Evolutionary conservation across 2,888 invertebrate genomes (phyloP).

Genomic region (Leptopilina drosophilae): DNA sequence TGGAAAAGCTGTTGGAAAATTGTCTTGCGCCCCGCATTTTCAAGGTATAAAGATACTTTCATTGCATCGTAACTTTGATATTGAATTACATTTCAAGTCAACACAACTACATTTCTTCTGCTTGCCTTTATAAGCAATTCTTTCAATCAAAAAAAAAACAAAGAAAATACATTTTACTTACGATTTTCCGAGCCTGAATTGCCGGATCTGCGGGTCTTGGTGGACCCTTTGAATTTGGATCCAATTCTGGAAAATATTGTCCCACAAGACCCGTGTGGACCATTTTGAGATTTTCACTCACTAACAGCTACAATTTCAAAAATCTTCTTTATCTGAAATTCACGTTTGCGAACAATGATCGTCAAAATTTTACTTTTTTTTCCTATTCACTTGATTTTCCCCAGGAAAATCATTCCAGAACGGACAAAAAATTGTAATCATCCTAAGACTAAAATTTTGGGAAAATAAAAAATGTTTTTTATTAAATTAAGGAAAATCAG

Average conservation of each 20-base stretch:
- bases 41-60: background rate
- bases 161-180: slow-evolving; percentile 54
- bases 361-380: background rate
- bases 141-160: background rate
- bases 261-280: slow-evolving; percentile 62
- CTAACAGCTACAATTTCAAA: slow-evolving; percentile 27
- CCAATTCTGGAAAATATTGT: slow-evolving; percentile 64
- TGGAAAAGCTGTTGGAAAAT: background rate
- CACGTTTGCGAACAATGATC: background rate
- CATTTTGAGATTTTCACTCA: slow-evolving; percentile 50
- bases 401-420: too few species aligned
- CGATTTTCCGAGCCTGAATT: slow-evolving; percentile 62
- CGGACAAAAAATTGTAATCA: too few species aligned
- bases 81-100: slow-evolving; percentile 13
- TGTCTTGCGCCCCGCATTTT: background rate
- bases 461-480: too few species aligned
- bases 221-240: slow-evolving; percentile 61
- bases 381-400: background rate
- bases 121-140: background rate
- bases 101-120: background rate
- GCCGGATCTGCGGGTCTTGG: slow-evolving; percentile 59
- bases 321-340: slow-evolving; percentile 37
- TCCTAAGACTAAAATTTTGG: too few species aligned
- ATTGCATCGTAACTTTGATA: background rate
- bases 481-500: too few species aligned